Evolutionary conservation across 37 sponge, comb jelly and placozoan genomes (phyloP).

Genomic region (Halichondria panicea): DNA sequence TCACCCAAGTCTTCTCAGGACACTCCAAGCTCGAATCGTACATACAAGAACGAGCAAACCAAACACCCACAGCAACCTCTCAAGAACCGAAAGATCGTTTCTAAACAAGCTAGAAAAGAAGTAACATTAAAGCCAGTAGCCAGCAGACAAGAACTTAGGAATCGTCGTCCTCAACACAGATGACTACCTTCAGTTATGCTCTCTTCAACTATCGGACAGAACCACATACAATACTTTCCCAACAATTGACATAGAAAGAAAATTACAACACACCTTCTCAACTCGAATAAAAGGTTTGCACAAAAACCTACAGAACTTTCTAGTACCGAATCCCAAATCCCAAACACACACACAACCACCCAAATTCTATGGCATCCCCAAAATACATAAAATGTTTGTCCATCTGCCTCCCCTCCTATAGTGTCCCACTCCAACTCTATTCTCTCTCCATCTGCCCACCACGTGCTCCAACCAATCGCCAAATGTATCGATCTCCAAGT

Average conservation of each 20-base stretch:
- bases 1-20: background rate
- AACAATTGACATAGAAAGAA: conserved; percentile 48
- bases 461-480: conserved; percentile 28
- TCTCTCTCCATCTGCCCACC: conserved; percentile 14
- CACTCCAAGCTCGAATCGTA: background rate
- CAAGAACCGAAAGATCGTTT: background rate
- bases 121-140: conserved; percentile 10
- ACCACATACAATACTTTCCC: conserved; percentile 45
- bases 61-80: background rate
- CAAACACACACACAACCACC: conserved; percentile 14
- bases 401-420: conserved; percentile 10
- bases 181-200: conserved; percentile 1
- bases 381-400: conserved; percentile 3
- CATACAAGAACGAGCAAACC: background rate
- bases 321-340: background rate
- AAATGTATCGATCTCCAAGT: too few species aligned
- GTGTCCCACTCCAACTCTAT: conserved; percentile 9
- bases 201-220: background rate
- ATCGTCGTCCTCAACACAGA: conserved; percentile 2
- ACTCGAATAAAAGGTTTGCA: background rate
- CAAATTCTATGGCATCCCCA: conserved; percentile 11
- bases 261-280: background rate
- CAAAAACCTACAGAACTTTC: background rate
- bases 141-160: conserved; percentile 14
- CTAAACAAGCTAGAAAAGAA: background rate